Percentiles rank a stretch among this genome's conserved stretches.
These are phyloP conservation scores for Pseudobourletiella spinata DNA, from an alignment of 1,140 invertebrate genomes.

Conservation along the genomic window DNA sequence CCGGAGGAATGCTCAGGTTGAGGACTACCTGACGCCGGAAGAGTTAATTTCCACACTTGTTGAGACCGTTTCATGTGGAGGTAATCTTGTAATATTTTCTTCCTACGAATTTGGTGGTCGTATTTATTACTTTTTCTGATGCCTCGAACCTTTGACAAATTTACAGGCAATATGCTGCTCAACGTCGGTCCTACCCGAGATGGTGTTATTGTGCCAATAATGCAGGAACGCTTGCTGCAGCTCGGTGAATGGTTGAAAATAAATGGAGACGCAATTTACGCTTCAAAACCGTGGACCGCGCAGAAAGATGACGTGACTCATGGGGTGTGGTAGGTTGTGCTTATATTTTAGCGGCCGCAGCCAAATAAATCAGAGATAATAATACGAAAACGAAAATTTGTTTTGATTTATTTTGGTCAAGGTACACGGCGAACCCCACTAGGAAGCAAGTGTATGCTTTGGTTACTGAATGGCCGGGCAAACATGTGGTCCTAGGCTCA, in stretches of 20 bases:
- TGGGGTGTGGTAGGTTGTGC: constrained; percentile 37
- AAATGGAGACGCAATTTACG: constrained; percentile 53
- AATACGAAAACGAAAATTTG: background rate
- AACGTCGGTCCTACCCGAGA: constrained; percentile 51
- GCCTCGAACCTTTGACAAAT: too few relatives aligned
- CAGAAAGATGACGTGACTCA: constrained; percentile 48
- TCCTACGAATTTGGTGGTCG: background rate
- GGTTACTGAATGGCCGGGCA: constrained; percentile 9
- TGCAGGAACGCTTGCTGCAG: constrained; percentile 50
- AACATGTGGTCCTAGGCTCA: constrained; percentile 12
- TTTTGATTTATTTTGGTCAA: too few relatives aligned
- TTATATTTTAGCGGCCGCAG: too few relatives aligned
- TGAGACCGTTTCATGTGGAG: constrained; percentile 72
- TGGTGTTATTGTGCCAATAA: constrained; percentile 49
- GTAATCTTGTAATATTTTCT: constrained; percentile 20
- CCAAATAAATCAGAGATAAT: background rate
- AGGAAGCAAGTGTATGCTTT: constrained; percentile 11
- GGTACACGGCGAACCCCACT: constrained; percentile 1
- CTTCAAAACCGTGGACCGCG: constrained; percentile 41
- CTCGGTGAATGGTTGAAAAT: constrained; percentile 48
- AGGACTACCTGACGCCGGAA: constrained; percentile 62
- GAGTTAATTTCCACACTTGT: constrained; percentile 65
- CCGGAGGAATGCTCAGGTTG: constrained; percentile 58
- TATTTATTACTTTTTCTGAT: background rate
- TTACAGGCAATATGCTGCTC: constrained; percentile 48